Conservation (phyloP, 2,797 vertebrate genomes). For the Phrynocephalus vlangalii region DNA sequence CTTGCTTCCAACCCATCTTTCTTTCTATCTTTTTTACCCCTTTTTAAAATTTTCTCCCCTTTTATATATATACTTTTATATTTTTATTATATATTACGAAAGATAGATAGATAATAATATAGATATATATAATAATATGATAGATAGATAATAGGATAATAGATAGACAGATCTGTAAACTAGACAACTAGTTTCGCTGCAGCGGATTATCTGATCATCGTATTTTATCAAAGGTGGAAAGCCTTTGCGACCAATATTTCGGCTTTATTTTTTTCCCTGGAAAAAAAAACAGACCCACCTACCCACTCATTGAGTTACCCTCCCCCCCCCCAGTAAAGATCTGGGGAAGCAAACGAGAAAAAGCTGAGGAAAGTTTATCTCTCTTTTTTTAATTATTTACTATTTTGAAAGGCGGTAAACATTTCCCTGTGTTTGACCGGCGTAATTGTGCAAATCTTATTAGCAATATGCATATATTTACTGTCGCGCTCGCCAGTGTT, state of each 20-base stretch:
- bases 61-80: conserved; percentile 51
- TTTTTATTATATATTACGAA: no score
- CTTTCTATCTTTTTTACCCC: no score
- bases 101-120: no score
- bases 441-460: conserved; percentile 83
- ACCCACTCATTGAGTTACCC: fast-evolving
- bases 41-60: conserved; percentile 15
- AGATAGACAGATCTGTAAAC: conserved; percentile 60
- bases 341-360: neutral
- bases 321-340: no score
- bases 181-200: conserved; percentile 73
- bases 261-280: conserved; percentile 64
- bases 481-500: conserved; percentile 80
- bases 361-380: neutral
- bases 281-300: neutral
- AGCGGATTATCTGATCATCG: conserved; percentile 75
- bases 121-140: no score
- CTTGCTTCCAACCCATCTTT: neutral
- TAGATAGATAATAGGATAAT: no score
- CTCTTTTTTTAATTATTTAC: conserved; percentile 72
- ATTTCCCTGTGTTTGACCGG: conserved; percentile 78
- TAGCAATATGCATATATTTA: conserved; percentile 84
- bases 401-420: conserved; percentile 78
- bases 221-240: conserved; percentile 75
- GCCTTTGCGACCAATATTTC: conserved; percentile 73